Evolutionary conservation across 2,888 invertebrate genomes (phyloP).

Genomic region (Chrysopilus asiliformis): DNA sequence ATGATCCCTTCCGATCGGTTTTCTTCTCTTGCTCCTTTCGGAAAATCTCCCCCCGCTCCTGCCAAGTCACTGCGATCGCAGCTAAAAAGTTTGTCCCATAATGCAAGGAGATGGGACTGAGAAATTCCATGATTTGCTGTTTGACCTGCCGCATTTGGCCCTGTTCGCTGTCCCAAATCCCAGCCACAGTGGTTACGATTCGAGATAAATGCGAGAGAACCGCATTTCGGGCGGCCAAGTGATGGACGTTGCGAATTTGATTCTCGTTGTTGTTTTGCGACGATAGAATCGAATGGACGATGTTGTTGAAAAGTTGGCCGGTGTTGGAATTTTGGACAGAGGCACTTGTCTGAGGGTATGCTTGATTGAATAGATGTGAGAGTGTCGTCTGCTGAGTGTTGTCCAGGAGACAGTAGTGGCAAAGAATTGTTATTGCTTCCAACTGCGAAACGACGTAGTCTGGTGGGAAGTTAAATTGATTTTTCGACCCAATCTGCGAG

Average conservation of each 20-base stretch:
- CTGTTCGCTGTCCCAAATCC: slow-evolving; percentile 66
- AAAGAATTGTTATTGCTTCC: slow-evolving; percentile 62
- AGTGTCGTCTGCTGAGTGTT: slow-evolving; percentile 44
- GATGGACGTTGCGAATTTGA: slow-evolving; percentile 28
- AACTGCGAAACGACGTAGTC: slow-evolving; percentile 67
- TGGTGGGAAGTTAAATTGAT: slow-evolving; percentile 41
- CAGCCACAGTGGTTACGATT: slow-evolving; percentile 64
- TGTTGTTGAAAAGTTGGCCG: slow-evolving; percentile 63
- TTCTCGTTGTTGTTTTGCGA: slow-evolving; percentile 32
- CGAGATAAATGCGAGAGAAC: slow-evolving; percentile 68
- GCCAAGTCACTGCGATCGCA: slow-evolving; percentile 77
- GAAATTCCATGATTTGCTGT: slow-evolving; percentile 64
- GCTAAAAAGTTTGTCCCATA: slow-evolving; percentile 70
- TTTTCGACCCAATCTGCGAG: slow-evolving; percentile 30
- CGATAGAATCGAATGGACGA: slow-evolving; percentile 68
- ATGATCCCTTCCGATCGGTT: slow-evolving; percentile 16
- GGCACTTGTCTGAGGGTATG: slow-evolving; percentile 40
- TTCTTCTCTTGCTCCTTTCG: slow-evolving; percentile 32
- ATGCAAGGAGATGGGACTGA: slow-evolving; percentile 72
- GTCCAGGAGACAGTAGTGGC: slow-evolving; percentile 62
- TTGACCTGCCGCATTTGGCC: slow-evolving; percentile 42
- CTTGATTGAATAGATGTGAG: slow-evolving; percentile 43
- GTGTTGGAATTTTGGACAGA: slow-evolving; percentile 44
- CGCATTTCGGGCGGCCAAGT: slow-evolving; percentile 49
- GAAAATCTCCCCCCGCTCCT: slow-evolving; percentile 46